Evolutionary conservation across 2,113 vertebrate genomes (phyloP), one percentile per base, ranked within the genome.

Genomic region (Asarcornis scutulata): DNA sequence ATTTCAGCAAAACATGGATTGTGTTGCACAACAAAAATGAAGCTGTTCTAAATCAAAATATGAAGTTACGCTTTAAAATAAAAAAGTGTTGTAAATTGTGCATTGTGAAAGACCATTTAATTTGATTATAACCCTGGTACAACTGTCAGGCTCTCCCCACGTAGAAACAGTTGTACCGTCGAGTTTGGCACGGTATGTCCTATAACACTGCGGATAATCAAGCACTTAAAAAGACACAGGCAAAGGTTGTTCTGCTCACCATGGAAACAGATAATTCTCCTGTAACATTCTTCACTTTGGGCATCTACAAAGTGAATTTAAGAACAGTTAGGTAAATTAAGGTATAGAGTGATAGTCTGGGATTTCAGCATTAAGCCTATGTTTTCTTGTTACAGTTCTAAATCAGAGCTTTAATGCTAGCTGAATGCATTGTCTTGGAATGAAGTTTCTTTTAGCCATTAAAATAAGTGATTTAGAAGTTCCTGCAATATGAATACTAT

Each of bases 381-480:
- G 73, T 96, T 91, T 97, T 95, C 71, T 93, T 90, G 52, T 86
- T 91, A 66, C 42, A 78, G 53, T 94, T 95, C 95, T 89, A 95
- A 91, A 91, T 96, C 84, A 95, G 38, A 92, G 77, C 46, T 91
- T 93, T 96, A 90, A 84, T 48, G 31, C 62, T 48, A 83, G 23
- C 83, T 79, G 82, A 97, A 94, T 80, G 9, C 59, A 32, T 95
- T 82, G 78, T 89, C 87, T 93, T 94, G 50, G 44, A 64, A 48
- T 40, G 83, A 91, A 92, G 25, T 96, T 98, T 95, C 69, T 83
- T 31, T 62, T 95, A 92, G 81, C 17, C 58, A 76, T 73, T 96
- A 88, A 78, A 95, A 94, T 89, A 84, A 96, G 60, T 56, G 55
- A 94, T 93, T 95, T 83, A 91, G 89, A 96, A 95, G 50, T 94